Percentiles rank a stretch among this genome's conserved stretches.
phyloP scores from a whole-genome alignment of 2,797 vertebrate genomes.

The Sebastes steindachneri region DNA sequence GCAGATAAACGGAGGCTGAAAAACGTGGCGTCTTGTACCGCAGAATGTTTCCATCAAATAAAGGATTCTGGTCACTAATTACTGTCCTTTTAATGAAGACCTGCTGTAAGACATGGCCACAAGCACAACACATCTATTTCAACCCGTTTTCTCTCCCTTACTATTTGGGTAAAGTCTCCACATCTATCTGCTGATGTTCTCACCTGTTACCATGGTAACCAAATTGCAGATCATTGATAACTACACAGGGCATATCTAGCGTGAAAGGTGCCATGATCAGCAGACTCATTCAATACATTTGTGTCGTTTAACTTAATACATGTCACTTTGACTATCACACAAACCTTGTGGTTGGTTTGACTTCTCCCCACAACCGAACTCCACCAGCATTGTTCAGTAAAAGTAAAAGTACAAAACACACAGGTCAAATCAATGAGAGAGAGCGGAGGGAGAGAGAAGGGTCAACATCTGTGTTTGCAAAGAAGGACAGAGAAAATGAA shows the following conservation, averaged over 20 bases:
- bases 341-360: neutral
- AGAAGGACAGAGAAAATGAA: neutral
- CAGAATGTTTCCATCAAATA: neutral
- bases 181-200: neutral
- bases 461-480: neutral
- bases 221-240: neutral
- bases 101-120: neutral
- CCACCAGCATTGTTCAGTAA: neutral
- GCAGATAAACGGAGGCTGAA: conserved; percentile 1
- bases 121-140: neutral
- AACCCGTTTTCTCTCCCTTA: neutral
- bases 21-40: neutral
- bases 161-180: too few species aligned
- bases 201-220: neutral
- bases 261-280: neutral
- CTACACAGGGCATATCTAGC: neutral
- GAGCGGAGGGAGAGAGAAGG: neutral
- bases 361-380: neutral
- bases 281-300: neutral
- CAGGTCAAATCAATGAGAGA: neutral
- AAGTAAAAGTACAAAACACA: neutral
- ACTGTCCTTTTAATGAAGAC: neutral
- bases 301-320: neutral
- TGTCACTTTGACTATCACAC: neutral
- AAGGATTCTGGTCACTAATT: neutral